Percentiles rank a stretch among this genome's conserved stretches.
phyloP scores from a whole-genome alignment of 2,888 invertebrate species.

The Conops quadrifasciatus region DNA sequence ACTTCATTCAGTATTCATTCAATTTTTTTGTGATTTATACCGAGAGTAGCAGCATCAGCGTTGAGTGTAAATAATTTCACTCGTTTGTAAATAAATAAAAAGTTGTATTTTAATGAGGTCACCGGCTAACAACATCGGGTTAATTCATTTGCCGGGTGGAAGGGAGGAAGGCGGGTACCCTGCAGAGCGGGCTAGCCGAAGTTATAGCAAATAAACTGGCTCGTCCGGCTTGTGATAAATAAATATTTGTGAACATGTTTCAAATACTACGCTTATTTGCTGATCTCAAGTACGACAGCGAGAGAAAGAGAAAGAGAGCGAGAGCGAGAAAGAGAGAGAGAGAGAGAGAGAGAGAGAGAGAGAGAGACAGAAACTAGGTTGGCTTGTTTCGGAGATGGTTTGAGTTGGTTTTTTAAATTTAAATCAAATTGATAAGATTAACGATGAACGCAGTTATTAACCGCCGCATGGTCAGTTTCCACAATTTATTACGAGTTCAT shows the following conservation, averaged over 20 bases:
- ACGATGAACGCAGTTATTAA: too few species aligned
- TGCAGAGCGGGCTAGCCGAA: neutral
- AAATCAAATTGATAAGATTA: too few species aligned
- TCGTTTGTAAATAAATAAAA: slow-evolving; percentile 12
- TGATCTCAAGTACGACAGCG: neutral
- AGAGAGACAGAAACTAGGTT: too few species aligned
- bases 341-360: too few species aligned
- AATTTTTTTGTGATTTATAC: slow-evolving; percentile 16
- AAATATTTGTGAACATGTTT: neutral
- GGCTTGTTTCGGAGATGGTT: too few species aligned
- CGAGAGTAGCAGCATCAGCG: neutral
- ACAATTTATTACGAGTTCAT: too few species aligned
- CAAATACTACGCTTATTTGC: neutral
- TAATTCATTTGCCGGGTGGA: neutral
- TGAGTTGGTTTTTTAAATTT: too few species aligned
- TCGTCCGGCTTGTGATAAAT: neutral
- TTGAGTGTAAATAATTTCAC: slow-evolving; percentile 13
- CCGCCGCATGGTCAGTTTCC: too few species aligned
- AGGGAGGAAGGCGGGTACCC: neutral
- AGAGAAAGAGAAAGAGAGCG: too few species aligned
- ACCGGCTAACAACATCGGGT: neutral
- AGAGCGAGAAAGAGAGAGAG: too few species aligned
- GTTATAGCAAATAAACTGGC: neutral
- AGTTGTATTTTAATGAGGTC: slow-evolving; percentile 16
- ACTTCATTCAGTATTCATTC: too few species aligned